phyloP scores from a whole-genome alignment of 2,113 vertebrate species.

The Thunnus thynnus region DNA sequence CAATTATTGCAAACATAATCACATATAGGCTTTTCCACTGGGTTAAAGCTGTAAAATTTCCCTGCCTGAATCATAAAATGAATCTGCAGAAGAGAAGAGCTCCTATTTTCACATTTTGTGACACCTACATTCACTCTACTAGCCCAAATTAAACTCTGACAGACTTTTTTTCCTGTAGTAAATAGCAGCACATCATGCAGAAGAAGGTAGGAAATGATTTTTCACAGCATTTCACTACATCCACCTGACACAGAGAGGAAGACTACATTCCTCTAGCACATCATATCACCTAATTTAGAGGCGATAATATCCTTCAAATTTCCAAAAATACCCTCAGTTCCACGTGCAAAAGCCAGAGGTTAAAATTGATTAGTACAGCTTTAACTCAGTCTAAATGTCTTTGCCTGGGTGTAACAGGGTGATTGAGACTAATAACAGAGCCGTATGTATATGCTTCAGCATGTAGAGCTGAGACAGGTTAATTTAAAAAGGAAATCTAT shows the following conservation, averaged over 20 bases:
- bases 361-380: neutral
- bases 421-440: neutral
- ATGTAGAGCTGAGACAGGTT: neutral
- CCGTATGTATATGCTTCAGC: neutral
- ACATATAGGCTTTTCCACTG: neutral
- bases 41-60: neutral
- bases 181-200: neutral
- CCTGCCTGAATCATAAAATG: neutral
- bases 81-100: constrained; percentile 2
- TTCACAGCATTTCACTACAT: neutral
- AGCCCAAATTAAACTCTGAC: constrained; percentile 15
- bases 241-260: constrained; percentile 11
- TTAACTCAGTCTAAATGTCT: neutral
- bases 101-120: constrained; percentile 16
- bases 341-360: neutral
- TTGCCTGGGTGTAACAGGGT: too few relatives aligned
- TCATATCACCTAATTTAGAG: neutral
- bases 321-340: neutral
- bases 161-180: neutral
- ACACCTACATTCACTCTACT: neutral
- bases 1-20: too few relatives aligned
- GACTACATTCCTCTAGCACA: neutral
- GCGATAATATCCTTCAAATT: neutral
- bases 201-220: neutral
- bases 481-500: too few relatives aligned